phyloP scores from a whole-genome alignment of 2,113 vertebrate species.

The Nymphicus hollandicus region DNA sequence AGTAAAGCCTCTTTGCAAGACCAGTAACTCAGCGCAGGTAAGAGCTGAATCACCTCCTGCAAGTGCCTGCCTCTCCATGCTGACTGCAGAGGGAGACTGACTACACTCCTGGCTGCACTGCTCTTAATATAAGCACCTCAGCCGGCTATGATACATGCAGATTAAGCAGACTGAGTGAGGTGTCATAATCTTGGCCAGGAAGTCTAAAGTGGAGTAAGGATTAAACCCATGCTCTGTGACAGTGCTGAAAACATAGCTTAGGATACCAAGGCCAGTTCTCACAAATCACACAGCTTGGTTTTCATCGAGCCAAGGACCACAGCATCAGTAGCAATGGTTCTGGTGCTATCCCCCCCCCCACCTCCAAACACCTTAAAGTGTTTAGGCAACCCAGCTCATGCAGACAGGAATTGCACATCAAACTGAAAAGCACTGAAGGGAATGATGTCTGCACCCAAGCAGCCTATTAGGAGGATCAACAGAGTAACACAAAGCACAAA shows the following conservation, averaged over 20 bases:
- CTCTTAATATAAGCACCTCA: background rate
- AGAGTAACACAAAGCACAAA: conserved; percentile 50
- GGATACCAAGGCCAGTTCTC: background rate
- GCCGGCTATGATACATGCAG: background rate
- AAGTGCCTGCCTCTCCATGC: background rate
- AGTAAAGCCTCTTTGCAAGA: background rate
- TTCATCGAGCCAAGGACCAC: background rate
- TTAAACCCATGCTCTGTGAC: background rate
- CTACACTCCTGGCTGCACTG: background rate
- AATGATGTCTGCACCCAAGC: background rate
- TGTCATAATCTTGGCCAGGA: background rate
- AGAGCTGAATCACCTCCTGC: background rate
- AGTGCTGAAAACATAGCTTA: background rate
- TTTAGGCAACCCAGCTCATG: background rate
- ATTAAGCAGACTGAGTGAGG: background rate
- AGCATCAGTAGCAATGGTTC: background rate
- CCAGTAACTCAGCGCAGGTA: background rate
- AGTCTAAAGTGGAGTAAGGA: background rate
- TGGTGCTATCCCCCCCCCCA: background rate
- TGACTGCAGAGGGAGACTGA: background rate
- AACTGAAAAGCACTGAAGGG: background rate
- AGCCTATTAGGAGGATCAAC: conserved; percentile 38
- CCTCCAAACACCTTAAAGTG: background rate
- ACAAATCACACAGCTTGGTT: background rate
- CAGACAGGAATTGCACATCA: conserved; percentile 17